phyloP scores from a whole-genome alignment of 2,888 invertebrate species.

The Phragmatobia fuliginosa region DNA sequence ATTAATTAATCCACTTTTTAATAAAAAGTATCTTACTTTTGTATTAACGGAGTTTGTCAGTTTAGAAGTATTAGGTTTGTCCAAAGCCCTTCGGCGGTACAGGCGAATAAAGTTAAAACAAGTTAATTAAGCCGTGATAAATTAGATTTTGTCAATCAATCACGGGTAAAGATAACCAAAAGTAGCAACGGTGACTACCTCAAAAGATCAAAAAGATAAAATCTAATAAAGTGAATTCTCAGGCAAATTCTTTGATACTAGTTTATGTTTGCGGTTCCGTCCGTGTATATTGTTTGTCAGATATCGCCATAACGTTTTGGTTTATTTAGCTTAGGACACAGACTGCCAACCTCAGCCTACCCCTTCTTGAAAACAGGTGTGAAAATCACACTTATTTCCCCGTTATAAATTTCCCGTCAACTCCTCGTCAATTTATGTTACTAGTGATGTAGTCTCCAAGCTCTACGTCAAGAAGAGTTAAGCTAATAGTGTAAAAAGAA shows the following conservation, averaged over 20 bases:
- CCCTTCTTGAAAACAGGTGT: too few relatives aligned
- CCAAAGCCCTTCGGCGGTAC: conserved; percentile 27
- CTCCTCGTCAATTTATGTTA: too few relatives aligned
- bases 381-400: too few relatives aligned
- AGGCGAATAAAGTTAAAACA: conserved; percentile 18
- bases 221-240: not conserved
- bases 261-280: too few relatives aligned
- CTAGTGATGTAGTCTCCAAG: too few relatives aligned
- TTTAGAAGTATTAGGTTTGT: not conserved
- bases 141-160: conserved; percentile 20
- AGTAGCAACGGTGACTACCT: not conserved
- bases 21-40: not conserved
- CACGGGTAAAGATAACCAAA: conserved; percentile 11
- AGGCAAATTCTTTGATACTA: not conserved
- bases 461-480: not conserved
- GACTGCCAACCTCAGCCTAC: too few relatives aligned
- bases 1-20: not conserved
- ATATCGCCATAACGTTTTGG: too few relatives aligned
- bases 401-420: too few relatives aligned
- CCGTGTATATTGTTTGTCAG: too few relatives aligned
- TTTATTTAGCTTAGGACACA: too few relatives aligned
- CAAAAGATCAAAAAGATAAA: not conserved
- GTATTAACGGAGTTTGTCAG: not conserved
- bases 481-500: not conserved
- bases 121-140: conserved; percentile 13